Percentiles rank a stretch among this genome's conserved stretches.
Evolutionary conservation across 2,888 invertebrate species (phyloP).

Genomic region (Xestia sexstrigata): DNA sequence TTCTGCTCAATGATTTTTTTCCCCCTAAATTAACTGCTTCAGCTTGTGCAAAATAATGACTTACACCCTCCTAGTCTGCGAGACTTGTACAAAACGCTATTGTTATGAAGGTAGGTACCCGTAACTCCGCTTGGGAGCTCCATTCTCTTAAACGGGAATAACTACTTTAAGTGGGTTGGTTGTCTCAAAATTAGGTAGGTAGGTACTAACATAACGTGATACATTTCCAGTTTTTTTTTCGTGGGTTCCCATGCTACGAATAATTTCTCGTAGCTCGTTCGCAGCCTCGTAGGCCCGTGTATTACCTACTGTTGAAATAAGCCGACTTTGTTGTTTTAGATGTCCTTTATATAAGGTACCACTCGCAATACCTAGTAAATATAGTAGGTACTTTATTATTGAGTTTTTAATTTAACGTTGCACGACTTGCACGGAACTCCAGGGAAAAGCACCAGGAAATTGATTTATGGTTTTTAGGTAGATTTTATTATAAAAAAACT

Average conservation of each 20-base stretch:
- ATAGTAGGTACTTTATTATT: too few relatives aligned
- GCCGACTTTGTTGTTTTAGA: neutral
- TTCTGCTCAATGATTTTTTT: constrained; percentile 15
- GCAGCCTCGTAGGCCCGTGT: neutral
- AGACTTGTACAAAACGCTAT: constrained; percentile 16
- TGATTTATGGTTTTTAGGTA: too few relatives aligned
- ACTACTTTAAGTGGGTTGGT: constrained; percentile 22
- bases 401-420: too few relatives aligned
- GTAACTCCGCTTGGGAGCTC: constrained; percentile 20
- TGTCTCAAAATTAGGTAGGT: neutral
- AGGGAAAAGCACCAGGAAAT: too few relatives aligned
- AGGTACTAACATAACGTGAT: neutral
- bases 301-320: neutral
- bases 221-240: neutral
- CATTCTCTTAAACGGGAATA: constrained; percentile 33
- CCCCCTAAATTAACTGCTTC: constrained; percentile 13
- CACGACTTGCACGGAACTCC: neutral
- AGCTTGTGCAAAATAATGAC: constrained; percentile 33
- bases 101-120: constrained; percentile 26
- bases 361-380: neutral
- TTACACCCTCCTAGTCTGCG: constrained; percentile 14
- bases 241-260: neutral
- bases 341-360: too few relatives aligned
- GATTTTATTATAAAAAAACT: too few relatives aligned
- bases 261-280: neutral